Evolutionary conservation across 2,797 vertebrate species (phyloP).

Genomic region (Euthynnus affinis): DNA sequence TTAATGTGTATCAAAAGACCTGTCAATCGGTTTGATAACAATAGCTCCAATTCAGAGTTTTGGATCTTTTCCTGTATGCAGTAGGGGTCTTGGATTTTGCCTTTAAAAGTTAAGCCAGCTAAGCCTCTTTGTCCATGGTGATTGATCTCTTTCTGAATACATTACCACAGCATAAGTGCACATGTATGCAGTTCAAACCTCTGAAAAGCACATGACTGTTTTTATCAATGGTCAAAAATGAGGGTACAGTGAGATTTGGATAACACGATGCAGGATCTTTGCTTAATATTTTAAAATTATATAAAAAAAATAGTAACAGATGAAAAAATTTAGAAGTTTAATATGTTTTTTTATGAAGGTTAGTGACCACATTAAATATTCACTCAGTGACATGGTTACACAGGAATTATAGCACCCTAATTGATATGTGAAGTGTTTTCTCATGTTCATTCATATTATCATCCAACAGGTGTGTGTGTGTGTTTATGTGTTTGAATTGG

Average conservation of each 20-base stretch:
- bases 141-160: background rate
- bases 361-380: background rate
- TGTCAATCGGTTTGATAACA: background rate
- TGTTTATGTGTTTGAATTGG: constrained; percentile 7
- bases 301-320: background rate
- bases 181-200: background rate
- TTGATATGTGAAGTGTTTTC: background rate
- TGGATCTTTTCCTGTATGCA: background rate
- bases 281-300: background rate
- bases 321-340: background rate
- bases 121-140: background rate
- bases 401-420: background rate
- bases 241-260: background rate
- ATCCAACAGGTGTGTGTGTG: constrained; percentile 15
- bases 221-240: background rate
- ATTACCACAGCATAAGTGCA: background rate
- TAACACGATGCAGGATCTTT: background rate
- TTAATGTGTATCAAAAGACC: background rate
- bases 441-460: constrained; percentile 8
- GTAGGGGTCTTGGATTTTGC: background rate
- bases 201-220: background rate
- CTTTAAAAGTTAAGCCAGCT: background rate
- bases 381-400: background rate
- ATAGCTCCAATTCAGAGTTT: background rate
- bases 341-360: background rate